Percentiles rank a stretch among this genome's conserved stretches.
Conservation (phyloP, 2,888 invertebrate genomes). For the Metalampra italica region DNA sequence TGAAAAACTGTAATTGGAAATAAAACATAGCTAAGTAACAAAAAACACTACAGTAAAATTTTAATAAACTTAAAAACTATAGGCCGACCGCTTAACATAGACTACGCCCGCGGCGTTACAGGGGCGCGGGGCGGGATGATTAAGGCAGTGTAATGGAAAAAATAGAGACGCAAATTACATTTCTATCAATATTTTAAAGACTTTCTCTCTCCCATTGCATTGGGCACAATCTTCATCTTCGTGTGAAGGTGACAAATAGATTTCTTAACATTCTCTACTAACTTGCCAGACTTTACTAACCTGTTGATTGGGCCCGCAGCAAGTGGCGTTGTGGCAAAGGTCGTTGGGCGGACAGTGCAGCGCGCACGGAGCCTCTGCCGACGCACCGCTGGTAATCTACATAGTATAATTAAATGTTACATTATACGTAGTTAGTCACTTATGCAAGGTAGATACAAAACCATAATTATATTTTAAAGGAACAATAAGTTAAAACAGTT, state of each 20-base stretch:
- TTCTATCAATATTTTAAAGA: not conserved
- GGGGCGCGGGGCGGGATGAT: too few species aligned
- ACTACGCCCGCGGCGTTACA: too few species aligned
- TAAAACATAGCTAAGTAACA: conserved; percentile 35
- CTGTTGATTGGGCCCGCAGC: conserved; percentile 91
- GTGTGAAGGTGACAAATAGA: too few species aligned
- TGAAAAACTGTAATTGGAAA: conserved; percentile 69
- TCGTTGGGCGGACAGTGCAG: conserved; percentile 93
- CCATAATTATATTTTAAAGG: too few species aligned
- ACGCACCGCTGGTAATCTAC: conserved; percentile 63
- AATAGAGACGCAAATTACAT: not conserved
- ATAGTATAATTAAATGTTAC: not conserved
- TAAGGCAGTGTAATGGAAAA: not conserved
- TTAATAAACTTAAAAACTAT: too few species aligned
- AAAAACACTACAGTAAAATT: conserved; percentile 11
- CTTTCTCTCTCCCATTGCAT: too few species aligned
- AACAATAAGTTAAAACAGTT: too few species aligned
- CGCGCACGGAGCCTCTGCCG: conserved; percentile 83
- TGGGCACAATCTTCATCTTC: too few species aligned
- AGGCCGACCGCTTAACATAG: too few species aligned
- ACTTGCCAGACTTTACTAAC: conserved; percentile 52
- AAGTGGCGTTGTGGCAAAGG: conserved; percentile 91
- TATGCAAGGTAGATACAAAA: too few species aligned
- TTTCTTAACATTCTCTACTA: not conserved
- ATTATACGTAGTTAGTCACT: not conserved